These are phyloP conservation scores for Nasonia giraulti DNA, from an alignment of 1,140 invertebrate genomes.

Conservation along the genomic window DNA sequence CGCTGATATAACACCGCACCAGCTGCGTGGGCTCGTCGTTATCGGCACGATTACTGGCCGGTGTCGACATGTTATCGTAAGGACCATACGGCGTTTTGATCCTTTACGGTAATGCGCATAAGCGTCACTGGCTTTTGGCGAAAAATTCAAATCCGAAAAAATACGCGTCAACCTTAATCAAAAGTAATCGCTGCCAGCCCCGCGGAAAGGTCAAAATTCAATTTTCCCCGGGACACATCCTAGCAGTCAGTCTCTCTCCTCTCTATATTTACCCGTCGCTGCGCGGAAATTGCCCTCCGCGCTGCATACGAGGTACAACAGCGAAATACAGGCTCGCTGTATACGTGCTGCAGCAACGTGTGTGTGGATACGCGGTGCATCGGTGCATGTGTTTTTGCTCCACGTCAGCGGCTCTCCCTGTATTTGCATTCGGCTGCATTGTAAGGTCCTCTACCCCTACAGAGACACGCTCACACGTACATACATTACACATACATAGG, in stretches of 20 bases:
- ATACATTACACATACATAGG: no score
- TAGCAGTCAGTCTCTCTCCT: background rate
- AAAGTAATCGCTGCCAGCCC: background rate
- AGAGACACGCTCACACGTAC: no score
- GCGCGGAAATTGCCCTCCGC: conserved; percentile 14
- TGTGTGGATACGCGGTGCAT: background rate
- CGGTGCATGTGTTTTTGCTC: background rate
- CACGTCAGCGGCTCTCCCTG: background rate
- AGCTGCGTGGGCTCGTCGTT: background rate
- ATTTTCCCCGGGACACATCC: background rate
- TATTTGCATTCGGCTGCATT: background rate
- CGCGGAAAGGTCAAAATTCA: background rate
- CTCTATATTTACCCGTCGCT: conserved; percentile 17
- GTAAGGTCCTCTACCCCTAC: background rate
- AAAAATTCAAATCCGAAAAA: no score
- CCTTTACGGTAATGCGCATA: no score
- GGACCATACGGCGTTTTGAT: no score
- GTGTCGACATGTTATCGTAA: background rate
- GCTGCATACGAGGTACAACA: background rate
- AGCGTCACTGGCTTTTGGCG: no score
- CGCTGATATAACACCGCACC: background rate
- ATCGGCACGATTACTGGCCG: background rate
- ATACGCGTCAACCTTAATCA: background rate
- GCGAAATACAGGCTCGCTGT: background rate
- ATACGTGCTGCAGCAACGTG: background rate